Evolutionary conservation across 2,888 invertebrate genomes (phyloP).

Genomic region (Drosophila hamatofila): DNA sequence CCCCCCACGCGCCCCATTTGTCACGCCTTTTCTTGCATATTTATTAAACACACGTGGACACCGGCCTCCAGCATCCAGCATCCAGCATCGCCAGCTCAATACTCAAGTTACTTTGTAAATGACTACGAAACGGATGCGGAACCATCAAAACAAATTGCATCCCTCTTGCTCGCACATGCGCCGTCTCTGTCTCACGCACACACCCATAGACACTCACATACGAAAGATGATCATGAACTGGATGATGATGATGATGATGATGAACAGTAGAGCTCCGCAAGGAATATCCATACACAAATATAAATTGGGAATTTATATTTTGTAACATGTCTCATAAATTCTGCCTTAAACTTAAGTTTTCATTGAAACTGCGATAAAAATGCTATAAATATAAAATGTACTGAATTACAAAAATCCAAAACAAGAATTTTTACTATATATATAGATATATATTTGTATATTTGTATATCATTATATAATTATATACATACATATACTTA

Average conservation of each 20-base stretch:
- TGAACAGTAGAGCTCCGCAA: constrained; percentile 39
- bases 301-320: constrained; percentile 58
- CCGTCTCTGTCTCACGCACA: constrained; percentile 37
- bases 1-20: constrained; percentile 11
- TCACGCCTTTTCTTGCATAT: constrained; percentile 58
- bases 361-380: constrained; percentile 77
- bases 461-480: not conserved
- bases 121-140: constrained; percentile 18
- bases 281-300: constrained; percentile 56
- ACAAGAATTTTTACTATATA: constrained; percentile 5
- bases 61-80: constrained; percentile 21
- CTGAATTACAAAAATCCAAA: constrained; percentile 80
- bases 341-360: constrained; percentile 76
- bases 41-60: constrained; percentile 65
- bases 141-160: not conserved
- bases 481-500: no score
- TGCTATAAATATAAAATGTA: constrained; percentile 84
- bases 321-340: constrained; percentile 64
- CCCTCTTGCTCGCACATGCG: constrained; percentile 20
- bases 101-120: constrained; percentile 70
- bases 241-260: constrained; percentile 27
- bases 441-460: not conserved
- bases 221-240: constrained; percentile 24
- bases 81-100: constrained; percentile 61
- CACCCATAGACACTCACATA: not conserved